phyloP scores from a whole-genome alignment of 2,888 invertebrate species.

The Tetragonula carbonaria region DNA sequence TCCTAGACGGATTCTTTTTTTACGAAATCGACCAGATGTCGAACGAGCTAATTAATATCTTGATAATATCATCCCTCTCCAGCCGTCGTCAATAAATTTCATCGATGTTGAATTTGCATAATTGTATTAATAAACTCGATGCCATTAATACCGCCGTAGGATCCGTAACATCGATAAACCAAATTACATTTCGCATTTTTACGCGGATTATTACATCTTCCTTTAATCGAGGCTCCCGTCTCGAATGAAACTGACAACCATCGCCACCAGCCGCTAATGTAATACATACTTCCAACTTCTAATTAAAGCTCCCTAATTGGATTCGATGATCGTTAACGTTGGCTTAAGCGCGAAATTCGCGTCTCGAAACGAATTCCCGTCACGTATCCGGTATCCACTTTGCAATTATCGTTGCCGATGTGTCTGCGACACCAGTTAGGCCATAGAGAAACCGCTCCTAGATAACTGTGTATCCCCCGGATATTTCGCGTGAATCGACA shows the following conservation, averaged over 20 bases:
- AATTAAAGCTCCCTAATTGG: conserved; percentile 17
- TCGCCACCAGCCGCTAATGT: no score
- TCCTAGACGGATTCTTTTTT: not conserved
- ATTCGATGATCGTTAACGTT: not conserved
- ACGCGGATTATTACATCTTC: not conserved
- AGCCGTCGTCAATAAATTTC: not conserved
- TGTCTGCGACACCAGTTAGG: conserved; percentile 15
- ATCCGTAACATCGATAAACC: not conserved
- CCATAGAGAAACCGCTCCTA: conserved; percentile 26
- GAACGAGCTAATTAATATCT: not conserved
- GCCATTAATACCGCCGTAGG: not conserved
- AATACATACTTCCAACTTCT: not conserved
- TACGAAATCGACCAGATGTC: accelerated
- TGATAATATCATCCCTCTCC: not conserved
- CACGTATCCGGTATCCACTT: conserved; percentile 26
- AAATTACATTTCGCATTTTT: not conserved
- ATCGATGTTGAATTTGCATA: not conserved
- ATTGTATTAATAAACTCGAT: not conserved
- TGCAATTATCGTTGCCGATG: conserved; percentile 40
- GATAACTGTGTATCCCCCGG: conserved; percentile 47
- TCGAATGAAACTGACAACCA: no score
- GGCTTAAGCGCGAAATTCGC: conserved; percentile 2
- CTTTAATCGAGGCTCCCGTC: not conserved
- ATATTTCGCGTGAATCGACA: conserved; percentile 37
- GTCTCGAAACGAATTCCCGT: conserved; percentile 10